Base-by-base conservation (phyloP, 2,113 vertebrate species). In the Gobio gobio region DNA sequence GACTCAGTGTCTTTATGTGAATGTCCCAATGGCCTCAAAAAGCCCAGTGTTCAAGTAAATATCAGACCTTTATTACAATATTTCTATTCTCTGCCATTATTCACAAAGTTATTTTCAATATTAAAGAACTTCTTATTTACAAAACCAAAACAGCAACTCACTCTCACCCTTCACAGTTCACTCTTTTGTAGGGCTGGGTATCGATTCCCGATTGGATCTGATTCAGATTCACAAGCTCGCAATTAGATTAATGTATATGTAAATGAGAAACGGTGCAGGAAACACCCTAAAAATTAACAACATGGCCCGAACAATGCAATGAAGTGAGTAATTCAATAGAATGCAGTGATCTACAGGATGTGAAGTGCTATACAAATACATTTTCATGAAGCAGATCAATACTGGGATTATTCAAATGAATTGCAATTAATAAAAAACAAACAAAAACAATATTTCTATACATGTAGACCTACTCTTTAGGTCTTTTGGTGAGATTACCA, bases 51-150 rank as follows among this genome's bases (percentile, higher is more conserved):
- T 70, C 33, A 70, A 70, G 66, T 87, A 86, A 84, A 85, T 87
- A 90, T 89, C 90, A 87, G 26, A 87, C 12, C 86, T 73, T 90
- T 90, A 93, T 94, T 92, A 91, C 90, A 83, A 78, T 88, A 90
- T 91, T 91, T 90, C 63, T 80, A 88, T 90, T 89, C 91, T 81
- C 90, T 91, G 87, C 83, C 87, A 89, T 89, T 84, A 87, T 91
- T 91, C 81, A 4, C 47, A 43, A 45, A 45, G 22, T 47, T 0
- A 24, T 45, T 72, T 18, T 72, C 10, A 43, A 72, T 73, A 13
- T 73, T 47, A 73, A 29, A 64, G 26, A 73, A 73, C 10, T 3
- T 24, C 70, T 45, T 43, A 14, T n/a, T 73, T 47, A 43, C 45
- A 72, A 73, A 72, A 36, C 68, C 36, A 36, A 66, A 64, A 64